Percentiles rank a stretch among this genome's conserved stretches.
Evolutionary conservation across 2,888 invertebrate species (phyloP).

Genomic region (Bembecia ichneumoniformis): DNA sequence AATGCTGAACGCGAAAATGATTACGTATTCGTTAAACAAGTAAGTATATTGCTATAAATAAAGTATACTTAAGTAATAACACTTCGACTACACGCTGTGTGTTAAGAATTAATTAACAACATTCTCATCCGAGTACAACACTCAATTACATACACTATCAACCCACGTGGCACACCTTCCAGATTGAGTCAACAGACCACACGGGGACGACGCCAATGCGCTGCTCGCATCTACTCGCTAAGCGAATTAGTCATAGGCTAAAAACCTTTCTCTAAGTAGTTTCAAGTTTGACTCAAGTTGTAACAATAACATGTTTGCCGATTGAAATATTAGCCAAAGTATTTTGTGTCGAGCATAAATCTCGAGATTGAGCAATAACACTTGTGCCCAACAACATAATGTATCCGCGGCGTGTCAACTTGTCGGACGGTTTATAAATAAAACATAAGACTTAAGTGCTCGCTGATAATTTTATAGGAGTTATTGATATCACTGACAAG

Average conservation of each 20-base stretch:
- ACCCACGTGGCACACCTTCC: constrained; percentile 1
- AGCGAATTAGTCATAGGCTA: no score
- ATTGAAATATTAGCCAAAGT: no score
- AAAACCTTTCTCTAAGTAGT: no score
- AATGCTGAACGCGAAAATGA: no score
- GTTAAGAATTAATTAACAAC: background rate
- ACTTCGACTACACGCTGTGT: background rate
- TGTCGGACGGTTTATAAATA: constrained; percentile 7
- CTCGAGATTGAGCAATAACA: no score
- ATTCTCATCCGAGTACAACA: background rate
- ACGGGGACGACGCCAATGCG: background rate
- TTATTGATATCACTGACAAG: constrained; percentile 5
- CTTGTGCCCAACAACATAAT: background rate
- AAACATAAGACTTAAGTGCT: constrained; percentile 4
- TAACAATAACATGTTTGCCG: no score
- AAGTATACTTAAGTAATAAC: no score
- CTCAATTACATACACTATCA: background rate
- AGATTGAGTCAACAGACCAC: constrained; percentile 9
- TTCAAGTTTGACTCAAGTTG: no score
- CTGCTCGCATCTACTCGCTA: no score
- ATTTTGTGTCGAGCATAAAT: no score
- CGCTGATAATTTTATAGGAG: constrained; percentile 9
- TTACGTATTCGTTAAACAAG: no score
- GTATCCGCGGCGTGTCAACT: background rate
- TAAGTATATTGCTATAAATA: no score